Evolutionary conservation across 2,113 vertebrate genomes (phyloP), one percentile per base, ranked within the genome.

Genomic region (Macquaria ambigua): DNA sequence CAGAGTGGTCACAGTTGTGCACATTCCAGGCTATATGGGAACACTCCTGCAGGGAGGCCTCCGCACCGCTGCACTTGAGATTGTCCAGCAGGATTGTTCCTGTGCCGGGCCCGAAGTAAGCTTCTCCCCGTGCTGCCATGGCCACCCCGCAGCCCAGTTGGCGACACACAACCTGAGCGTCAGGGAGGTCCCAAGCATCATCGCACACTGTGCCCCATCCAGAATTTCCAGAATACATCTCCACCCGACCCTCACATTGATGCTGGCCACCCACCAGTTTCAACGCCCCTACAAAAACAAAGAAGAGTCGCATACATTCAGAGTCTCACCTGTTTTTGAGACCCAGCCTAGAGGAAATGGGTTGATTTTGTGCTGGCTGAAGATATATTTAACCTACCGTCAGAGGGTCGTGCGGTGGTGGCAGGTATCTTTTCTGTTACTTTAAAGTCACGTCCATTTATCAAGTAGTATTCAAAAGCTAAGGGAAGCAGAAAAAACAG

Each of bases 1-100:
- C 98, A 0, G 96, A 95, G 93, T 99, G 98, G 92, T 98, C 96
- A 23, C 98, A 99, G 94, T 99, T 99, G 96, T 99, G 98, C 77
- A 97, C 97, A 0, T 98, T 92, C 98, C 98, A 98, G 86, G 94
- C 87, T 94, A 99, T 99, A 91, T 99, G 97, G 56, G 98, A 99
- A 94, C 98, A 99, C 25, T 93, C 90, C 62, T 94, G 89, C 87
- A 99, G 95, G 0, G 95, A 95, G 23, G 87, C 83, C 92, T 99
- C 98, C 0, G 88, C 81, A 23, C 98, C 98, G 3, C 70, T 96
- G 93, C 98, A 99, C 90, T 99, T 99, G 77, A 99, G 97, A 92
- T 99, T 99, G 97, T 99, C 98, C 21, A 99, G 91, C 87, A 97
- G 96, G 89, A 99, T 99, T 83, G 92, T 95, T 75, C 98, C 98